Evolutionary conservation across 1,140 invertebrate species (phyloP).

Genomic region (Popillia japonica): DNA sequence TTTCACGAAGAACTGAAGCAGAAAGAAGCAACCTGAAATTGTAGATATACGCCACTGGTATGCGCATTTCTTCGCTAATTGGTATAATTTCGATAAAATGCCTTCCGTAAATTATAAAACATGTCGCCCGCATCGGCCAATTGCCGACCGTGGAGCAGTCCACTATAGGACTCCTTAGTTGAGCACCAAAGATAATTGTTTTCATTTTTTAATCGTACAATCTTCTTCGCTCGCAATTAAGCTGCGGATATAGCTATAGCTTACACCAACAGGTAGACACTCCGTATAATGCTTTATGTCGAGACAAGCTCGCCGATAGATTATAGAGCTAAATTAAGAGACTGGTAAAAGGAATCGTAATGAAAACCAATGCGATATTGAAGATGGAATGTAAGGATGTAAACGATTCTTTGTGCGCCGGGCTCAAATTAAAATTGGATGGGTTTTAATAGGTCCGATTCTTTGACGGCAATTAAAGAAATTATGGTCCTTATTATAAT

Average conservation of each 20-base stretch:
- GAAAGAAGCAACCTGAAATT: constrained; percentile 19
- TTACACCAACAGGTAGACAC: neutral
- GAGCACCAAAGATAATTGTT: constrained; percentile 34
- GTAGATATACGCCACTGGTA: constrained; percentile 11
- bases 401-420: neutral
- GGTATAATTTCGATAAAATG: constrained; percentile 40
- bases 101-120: constrained; percentile 40
- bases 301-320: neutral
- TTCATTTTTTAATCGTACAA: constrained; percentile 29
- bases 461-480: neutral
- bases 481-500: neutral
- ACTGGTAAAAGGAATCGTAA: neutral
- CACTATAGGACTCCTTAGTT: constrained; percentile 26
- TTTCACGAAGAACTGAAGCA: constrained; percentile 12
- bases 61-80: constrained; percentile 37
- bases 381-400: neutral
- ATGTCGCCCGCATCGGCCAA: constrained; percentile 27
- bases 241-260: neutral
- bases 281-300: too few species aligned
- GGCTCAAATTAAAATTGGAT: neutral
- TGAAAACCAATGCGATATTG: constrained; percentile 5
- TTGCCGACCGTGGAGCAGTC: neutral
- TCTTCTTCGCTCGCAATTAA: constrained; percentile 11
- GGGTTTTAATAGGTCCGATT: neutral
- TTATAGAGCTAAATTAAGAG: neutral